Percentiles rank a stretch among this genome's conserved stretches.
Evolutionary conservation across 2,888 invertebrate genomes (phyloP).

Genomic region (Catocala fraxini): DNA sequence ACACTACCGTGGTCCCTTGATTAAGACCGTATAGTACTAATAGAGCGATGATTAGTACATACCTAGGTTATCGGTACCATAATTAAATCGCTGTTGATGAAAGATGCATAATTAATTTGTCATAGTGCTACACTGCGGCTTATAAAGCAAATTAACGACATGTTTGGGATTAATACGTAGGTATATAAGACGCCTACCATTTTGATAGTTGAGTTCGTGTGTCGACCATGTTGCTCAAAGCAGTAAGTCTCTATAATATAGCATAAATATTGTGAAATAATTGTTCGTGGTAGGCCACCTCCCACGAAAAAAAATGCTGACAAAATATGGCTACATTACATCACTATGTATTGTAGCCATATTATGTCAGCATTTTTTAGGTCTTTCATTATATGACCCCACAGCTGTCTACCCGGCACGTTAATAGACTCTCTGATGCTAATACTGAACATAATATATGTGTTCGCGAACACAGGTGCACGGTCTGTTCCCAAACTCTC

Average conservation of each 20-base stretch:
- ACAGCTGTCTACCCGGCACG: too few species aligned
- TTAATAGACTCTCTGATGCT: too few species aligned
- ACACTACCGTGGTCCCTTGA: background rate
- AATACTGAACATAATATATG: too few species aligned
- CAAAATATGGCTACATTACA: too few species aligned
- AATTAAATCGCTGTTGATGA: conserved; percentile 42
- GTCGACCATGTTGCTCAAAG: conserved; percentile 45
- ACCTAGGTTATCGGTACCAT: conserved; percentile 21
- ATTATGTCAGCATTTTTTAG: too few species aligned
- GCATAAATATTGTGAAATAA: too few species aligned
- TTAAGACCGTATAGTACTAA: background rate
- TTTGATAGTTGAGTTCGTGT: conserved; percentile 23
- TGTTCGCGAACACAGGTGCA: too few species aligned
- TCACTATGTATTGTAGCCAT: too few species aligned
- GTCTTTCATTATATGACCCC: too few species aligned
- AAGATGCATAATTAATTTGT: conserved; percentile 38
- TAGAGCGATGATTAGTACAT: conserved; percentile 1
- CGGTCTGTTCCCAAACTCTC: too few species aligned
- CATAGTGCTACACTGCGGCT: conserved; percentile 15
- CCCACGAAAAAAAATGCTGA: too few species aligned
- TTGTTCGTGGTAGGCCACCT: too few species aligned
- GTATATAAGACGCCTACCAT: conserved; percentile 37
- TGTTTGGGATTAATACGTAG: conserved; percentile 20
- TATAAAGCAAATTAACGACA: conserved; percentile 24
- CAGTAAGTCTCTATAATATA: conserved; percentile 31